These are phyloP conservation scores for Nebria brevicollis DNA, from an alignment of 2,888 invertebrate genomes.

Conservation along the genomic window DNA sequence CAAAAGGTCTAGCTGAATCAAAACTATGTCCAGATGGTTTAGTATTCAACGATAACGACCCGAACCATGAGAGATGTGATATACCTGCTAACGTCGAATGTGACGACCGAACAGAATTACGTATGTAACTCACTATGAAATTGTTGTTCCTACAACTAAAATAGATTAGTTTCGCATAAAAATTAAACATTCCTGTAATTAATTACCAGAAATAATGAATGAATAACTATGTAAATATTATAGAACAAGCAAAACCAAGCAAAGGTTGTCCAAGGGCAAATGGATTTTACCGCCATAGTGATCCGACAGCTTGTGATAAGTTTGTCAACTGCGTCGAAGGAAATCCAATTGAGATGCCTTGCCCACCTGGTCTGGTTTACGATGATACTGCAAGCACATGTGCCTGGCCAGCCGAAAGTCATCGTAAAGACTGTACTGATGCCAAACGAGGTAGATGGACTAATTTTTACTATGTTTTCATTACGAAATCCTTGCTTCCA, in stretches of 20 bases:
- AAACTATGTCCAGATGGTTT: conserved; percentile 82
- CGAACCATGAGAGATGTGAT: conserved; percentile 79
- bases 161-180: not conserved
- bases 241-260: conserved; percentile 79
- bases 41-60: conserved; percentile 77
- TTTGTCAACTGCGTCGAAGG: conserved; percentile 84
- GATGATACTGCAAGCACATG: conserved; percentile 79
- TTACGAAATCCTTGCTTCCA: too few relatives aligned
- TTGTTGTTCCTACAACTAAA: too few relatives aligned
- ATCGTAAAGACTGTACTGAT: conserved; percentile 66
- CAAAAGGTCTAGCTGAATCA: conserved; percentile 71
- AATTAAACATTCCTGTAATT: not conserved
- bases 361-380: conserved; percentile 80
- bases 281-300: conserved; percentile 80
- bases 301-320: conserved; percentile 78
- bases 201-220: not conserved
- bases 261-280: conserved; percentile 81
- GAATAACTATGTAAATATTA: conserved; percentile 51
- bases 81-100: conserved; percentile 82
- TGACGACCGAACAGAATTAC: conserved; percentile 76
- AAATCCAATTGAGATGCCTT: conserved; percentile 71
- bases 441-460: conserved; percentile 62
- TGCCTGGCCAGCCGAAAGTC: conserved; percentile 76
- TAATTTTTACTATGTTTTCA: too few relatives aligned
- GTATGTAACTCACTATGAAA: conserved; percentile 67